Conservation (phyloP, 2,113 vertebrate genomes). For the Elachura formosa region DNA sequence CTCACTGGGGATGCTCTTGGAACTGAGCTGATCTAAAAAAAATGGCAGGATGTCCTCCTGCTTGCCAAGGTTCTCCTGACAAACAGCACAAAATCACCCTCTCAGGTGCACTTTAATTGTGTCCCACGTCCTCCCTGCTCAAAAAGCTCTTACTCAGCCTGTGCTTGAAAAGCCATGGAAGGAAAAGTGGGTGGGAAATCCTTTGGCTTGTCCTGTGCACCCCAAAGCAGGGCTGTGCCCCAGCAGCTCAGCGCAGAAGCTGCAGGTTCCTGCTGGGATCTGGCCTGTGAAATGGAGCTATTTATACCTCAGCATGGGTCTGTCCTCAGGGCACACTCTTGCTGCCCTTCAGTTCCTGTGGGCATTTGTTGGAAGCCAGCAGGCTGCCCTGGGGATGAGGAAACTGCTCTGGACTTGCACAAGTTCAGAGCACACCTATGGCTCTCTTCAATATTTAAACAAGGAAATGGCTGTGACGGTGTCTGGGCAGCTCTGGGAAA, state of each 20-base stretch:
- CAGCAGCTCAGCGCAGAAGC: background rate
- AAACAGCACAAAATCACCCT: background rate
- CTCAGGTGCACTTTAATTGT: background rate
- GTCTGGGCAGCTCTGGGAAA: background rate
- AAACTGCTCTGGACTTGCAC: background rate
- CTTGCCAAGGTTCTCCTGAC: background rate
- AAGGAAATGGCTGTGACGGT: background rate
- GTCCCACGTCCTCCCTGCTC: background rate
- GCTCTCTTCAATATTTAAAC: background rate
- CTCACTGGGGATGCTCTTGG: background rate
- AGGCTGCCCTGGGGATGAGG: background rate
- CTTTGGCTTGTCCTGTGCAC: background rate
- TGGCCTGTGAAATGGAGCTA: background rate
- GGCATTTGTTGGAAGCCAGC: background rate
- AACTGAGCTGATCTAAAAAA: background rate
- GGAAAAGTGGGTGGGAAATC: background rate
- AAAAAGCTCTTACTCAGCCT: background rate
- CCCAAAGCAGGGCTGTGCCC: background rate
- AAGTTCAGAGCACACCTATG: background rate
- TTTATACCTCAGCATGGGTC: background rate
- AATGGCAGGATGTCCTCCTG: constrained; percentile 6
- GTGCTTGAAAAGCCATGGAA: background rate
- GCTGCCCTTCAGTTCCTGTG: background rate
- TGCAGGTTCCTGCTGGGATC: background rate
- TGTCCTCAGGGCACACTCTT: background rate